phyloP scores from a whole-genome alignment of 2,797 vertebrate species.

The Holocentrus rufus region DNA sequence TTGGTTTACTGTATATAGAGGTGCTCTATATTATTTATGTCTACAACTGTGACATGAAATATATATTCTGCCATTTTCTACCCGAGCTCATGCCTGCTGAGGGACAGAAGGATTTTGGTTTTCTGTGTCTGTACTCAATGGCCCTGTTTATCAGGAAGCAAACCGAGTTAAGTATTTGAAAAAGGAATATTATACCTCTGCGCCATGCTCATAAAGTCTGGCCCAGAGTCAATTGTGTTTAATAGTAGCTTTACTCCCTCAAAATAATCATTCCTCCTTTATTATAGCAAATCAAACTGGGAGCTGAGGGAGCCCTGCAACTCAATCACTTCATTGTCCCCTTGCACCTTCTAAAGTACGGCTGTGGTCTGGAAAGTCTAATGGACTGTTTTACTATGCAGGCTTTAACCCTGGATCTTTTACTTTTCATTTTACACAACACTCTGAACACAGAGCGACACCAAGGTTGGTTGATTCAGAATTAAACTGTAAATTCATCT shows the following conservation, averaged over 20 bases:
- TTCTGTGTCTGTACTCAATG: slow-evolving; percentile 3
- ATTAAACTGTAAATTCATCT: not conserved
- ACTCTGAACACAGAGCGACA: not conserved
- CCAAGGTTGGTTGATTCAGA: not conserved
- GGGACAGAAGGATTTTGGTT: slow-evolving; percentile 3
- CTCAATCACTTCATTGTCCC: slow-evolving; percentile 47
- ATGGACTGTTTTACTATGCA: slow-evolving; percentile 34
- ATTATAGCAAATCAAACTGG: slow-evolving; percentile 52
- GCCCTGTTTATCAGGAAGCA: slow-evolving; percentile 12
- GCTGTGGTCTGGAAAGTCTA: slow-evolving; percentile 32
- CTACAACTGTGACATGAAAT: no score
- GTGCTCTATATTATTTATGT: no score
- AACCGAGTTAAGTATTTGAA: slow-evolving; percentile 39
- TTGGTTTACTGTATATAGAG: no score
- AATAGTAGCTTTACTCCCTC: slow-evolving; percentile 59
- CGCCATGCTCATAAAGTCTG: slow-evolving; percentile 37
- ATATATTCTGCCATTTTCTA: no score
- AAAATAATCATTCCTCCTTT: slow-evolving; percentile 65
- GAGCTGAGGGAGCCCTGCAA: slow-evolving; percentile 39
- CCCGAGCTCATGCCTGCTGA: no score
- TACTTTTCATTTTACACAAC: not conserved
- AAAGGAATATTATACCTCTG: slow-evolving; percentile 30
- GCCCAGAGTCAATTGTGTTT: slow-evolving; percentile 49
- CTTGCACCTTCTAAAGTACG: slow-evolving; percentile 40
- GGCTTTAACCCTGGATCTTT: slow-evolving; percentile 4